Conservation (phyloP, 2,113 vertebrate species). For the Gila orcuttii region DNA sequence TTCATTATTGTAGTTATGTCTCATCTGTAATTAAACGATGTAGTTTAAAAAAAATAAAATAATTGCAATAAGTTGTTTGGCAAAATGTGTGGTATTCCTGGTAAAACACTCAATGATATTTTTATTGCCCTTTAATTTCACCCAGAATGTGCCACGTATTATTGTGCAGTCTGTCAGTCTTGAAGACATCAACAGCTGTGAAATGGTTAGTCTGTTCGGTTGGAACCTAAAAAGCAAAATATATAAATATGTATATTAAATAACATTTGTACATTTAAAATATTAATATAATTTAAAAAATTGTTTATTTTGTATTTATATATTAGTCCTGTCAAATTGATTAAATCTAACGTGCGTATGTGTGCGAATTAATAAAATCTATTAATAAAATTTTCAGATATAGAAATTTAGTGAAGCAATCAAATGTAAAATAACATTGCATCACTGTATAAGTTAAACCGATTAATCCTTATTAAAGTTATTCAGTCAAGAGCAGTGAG, state of each 20-base stretch:
- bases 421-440: too few species aligned
- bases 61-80: not conserved
- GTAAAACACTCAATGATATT: not conserved
- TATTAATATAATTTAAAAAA: not conserved
- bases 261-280: not conserved
- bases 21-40: not conserved
- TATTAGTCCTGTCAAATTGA: not conserved
- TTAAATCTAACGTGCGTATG: too few species aligned
- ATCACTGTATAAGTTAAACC: too few species aligned
- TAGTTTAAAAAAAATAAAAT: not conserved
- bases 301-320: not conserved
- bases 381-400: too few species aligned
- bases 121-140: not conserved
- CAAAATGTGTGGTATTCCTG: not conserved
- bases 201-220: slow-evolving; percentile 60
- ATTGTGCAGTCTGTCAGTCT: slow-evolving; percentile 74
- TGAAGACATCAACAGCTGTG: slow-evolving; percentile 60
- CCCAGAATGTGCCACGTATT: slow-evolving; percentile 71
- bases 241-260: not conserved
- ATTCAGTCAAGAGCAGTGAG: too few species aligned
- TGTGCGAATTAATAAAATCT: too few species aligned
- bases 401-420: too few species aligned
- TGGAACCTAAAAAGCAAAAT: not conserved
- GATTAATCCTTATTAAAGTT: too few species aligned
- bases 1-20: not conserved